phyloP scores from a whole-genome alignment of 2,888 invertebrate genomes.

The Meliscaeva auricollis region DNA sequence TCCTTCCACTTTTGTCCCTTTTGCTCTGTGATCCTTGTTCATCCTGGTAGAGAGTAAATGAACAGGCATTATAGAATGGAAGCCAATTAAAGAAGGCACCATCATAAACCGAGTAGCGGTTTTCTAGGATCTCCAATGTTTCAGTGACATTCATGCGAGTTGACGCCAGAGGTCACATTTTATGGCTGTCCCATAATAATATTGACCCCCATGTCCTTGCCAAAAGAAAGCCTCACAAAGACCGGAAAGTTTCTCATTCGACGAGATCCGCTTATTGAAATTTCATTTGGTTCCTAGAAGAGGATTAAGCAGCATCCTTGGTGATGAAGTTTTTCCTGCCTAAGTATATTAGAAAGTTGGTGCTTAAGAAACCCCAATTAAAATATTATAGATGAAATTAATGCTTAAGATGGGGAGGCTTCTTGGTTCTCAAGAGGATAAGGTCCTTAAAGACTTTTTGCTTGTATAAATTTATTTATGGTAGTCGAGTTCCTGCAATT shows the following conservation, averaged over 20 bases:
- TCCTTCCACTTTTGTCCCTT: constrained; percentile 38
- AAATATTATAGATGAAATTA: constrained; percentile 3
- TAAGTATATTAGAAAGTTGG: constrained; percentile 39
- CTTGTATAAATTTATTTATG: constrained; percentile 56
- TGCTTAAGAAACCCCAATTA: constrained; percentile 44
- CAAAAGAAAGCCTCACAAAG: constrained; percentile 39
- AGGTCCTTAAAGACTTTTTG: neutral
- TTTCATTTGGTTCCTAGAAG: constrained; percentile 60
- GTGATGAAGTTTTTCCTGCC: constrained; percentile 30
- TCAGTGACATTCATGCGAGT: constrained; percentile 64
- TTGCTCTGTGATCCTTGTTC: constrained; percentile 44
- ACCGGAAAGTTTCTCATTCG: constrained; percentile 51
- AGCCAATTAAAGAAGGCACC: constrained; percentile 69
- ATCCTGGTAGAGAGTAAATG: constrained; percentile 4
- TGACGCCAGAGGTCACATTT: constrained; percentile 62
- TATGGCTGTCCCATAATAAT: constrained; percentile 60
- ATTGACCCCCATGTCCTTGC: constrained; percentile 60
- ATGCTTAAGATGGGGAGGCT: constrained; percentile 4
- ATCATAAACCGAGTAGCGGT: constrained; percentile 58
- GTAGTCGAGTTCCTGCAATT: constrained; percentile 51
- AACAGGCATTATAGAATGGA: constrained; percentile 42
- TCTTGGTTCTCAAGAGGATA: neutral
- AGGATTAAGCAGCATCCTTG: constrained; percentile 53
- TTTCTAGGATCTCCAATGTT: constrained; percentile 54
- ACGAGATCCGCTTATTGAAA: constrained; percentile 69